Evolutionary conservation across 1,140 invertebrate species (phyloP).

Genomic region (Acromyrmex charruanus): DNA sequence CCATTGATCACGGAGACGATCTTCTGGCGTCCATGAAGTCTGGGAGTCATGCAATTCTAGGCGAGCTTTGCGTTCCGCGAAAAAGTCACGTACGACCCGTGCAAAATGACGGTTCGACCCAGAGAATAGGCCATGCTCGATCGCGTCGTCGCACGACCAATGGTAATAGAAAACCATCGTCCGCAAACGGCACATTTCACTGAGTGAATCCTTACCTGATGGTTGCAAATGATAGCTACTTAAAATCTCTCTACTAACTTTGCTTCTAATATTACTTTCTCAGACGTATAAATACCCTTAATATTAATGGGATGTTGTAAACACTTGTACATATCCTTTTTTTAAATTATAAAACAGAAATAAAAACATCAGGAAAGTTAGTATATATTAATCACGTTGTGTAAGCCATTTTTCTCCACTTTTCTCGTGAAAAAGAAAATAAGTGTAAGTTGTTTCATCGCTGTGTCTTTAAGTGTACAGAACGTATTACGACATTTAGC

Average conservation of each 20-base stretch:
- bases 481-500: slow-evolving; percentile 17
- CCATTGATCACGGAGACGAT: slow-evolving; percentile 81
- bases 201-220: slow-evolving; percentile 10
- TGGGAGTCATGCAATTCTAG: slow-evolving; percentile 71
- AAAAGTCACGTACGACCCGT: slow-evolving; percentile 76
- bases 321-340: neutral
- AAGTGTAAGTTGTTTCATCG: neutral
- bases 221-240: slow-evolving; percentile 23
- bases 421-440: neutral
- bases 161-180: slow-evolving; percentile 29
- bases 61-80: slow-evolving; percentile 70
- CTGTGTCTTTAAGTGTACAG: neutral
- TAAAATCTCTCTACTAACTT: neutral
- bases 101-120: slow-evolving; percentile 67
- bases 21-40: slow-evolving; percentile 64
- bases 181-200: neutral
- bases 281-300: neutral
- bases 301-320: neutral
- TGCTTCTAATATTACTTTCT: slow-evolving; percentile 14
- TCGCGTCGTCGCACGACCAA: slow-evolving; percentile 8
- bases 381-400: neutral
- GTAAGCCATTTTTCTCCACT: neutral
- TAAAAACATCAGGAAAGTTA: neutral
- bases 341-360: neutral
- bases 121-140: slow-evolving; percentile 22